phyloP scores from a whole-genome alignment of 2,888 invertebrate genomes.

The Melieria picta region DNA sequence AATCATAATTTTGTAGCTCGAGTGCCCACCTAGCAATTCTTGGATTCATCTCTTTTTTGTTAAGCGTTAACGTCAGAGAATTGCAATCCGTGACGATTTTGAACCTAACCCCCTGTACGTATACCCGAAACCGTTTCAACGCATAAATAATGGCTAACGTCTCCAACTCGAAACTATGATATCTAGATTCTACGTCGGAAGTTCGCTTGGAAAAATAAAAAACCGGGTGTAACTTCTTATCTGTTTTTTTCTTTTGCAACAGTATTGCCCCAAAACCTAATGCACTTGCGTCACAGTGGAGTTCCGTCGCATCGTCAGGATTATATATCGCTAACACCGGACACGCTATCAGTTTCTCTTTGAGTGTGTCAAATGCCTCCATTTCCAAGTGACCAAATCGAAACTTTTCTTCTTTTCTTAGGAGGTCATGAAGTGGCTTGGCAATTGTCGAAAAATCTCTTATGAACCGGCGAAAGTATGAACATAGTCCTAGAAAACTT shows the following conservation, averaged over 20 bases:
- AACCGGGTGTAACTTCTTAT: conserved; percentile 22
- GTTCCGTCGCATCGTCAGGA: conserved; percentile 32
- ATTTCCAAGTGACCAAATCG: conserved; percentile 40
- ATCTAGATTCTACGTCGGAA: conserved; percentile 37
- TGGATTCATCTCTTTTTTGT: conserved; percentile 25
- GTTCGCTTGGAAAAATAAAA: conserved; percentile 36
- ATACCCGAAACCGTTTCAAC: conserved; percentile 32
- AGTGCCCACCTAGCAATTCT: conserved; percentile 22
- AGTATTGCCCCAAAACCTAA: conserved; percentile 48
- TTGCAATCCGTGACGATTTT: conserved; percentile 19
- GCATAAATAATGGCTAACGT: conserved; percentile 34
- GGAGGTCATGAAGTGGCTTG: conserved; percentile 29
- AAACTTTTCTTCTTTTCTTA: conserved; percentile 30
- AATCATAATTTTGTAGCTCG: conserved; percentile 25
- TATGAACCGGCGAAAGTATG: conserved; percentile 12
- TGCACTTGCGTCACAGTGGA: conserved; percentile 23
- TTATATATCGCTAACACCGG: conserved; percentile 27
- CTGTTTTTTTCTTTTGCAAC: conserved; percentile 17
- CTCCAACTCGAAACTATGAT: conserved; percentile 22
- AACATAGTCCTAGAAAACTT: conserved; percentile 30
- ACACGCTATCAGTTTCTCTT: conserved; percentile 36
- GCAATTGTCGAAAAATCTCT: conserved; percentile 11
- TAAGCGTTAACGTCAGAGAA: conserved; percentile 8
- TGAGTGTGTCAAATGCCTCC: conserved; percentile 46
- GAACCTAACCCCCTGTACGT: conserved; percentile 32